phyloP scores from a whole-genome alignment of 2,888 invertebrate species.

The Drosophila kokeensis region DNA sequence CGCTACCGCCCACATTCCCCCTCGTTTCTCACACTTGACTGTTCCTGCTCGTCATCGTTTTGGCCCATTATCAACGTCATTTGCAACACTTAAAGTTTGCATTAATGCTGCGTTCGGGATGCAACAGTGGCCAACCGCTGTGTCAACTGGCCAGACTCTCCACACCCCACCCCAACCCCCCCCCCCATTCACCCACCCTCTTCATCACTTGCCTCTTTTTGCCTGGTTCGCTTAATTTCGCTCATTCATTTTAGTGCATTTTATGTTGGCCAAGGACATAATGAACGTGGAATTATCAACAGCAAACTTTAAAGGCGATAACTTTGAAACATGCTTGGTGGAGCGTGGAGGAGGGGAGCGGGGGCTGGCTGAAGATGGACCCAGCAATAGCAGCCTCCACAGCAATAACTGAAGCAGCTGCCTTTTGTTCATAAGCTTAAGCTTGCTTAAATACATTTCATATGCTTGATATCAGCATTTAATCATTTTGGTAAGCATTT shows the following conservation, averaged over 20 bases:
- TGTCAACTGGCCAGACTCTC: constrained; percentile 38
- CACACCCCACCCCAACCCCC: fast-evolving
- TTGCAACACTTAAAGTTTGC: constrained; percentile 77
- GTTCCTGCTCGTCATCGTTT: constrained; percentile 25
- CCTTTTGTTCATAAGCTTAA: constrained; percentile 2
- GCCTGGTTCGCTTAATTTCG: constrained; percentile 51
- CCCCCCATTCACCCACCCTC: no score
- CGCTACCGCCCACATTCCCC: neutral
- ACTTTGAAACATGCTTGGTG: neutral
- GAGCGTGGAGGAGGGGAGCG: neutral
- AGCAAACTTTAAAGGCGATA: constrained; percentile 12
- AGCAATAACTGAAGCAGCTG: constrained; percentile 11
- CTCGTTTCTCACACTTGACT: neutral
- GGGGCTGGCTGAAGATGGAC: neutral
- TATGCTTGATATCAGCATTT: neutral
- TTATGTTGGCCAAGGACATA: constrained; percentile 62
- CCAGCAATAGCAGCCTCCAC: neutral
- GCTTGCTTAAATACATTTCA: constrained; percentile 1
- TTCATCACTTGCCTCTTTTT: neutral
- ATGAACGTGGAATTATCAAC: constrained; percentile 49
- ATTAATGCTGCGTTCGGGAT: constrained; percentile 61
- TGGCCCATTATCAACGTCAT: constrained; percentile 74
- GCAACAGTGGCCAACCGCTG: constrained; percentile 50
- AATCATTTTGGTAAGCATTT: neutral
- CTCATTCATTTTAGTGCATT: constrained; percentile 54